Conservation (phyloP, 2,113 vertebrate species). For the Actenoides lindsayi region DNA sequence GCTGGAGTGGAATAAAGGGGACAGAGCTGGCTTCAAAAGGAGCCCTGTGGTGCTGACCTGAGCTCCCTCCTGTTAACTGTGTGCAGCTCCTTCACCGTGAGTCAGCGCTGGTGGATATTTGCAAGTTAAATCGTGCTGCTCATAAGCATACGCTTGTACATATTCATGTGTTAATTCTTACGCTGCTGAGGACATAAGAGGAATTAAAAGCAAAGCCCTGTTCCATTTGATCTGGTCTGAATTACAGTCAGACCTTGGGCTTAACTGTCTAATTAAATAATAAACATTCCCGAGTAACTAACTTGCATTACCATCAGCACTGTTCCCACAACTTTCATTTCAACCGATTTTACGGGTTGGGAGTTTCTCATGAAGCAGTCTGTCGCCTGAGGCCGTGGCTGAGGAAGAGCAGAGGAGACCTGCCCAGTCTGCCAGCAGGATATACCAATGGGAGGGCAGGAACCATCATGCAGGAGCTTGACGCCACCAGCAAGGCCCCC, state of each 20-base stretch:
- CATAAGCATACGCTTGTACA: rapidly evolving
- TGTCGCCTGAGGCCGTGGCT: background rate
- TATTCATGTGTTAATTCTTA: background rate
- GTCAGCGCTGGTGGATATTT: background rate
- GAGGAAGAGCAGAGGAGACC: background rate
- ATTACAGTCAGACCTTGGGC: background rate
- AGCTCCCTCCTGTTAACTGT: background rate
- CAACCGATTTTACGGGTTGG: background rate
- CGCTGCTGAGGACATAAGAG: background rate
- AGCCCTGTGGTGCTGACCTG: background rate
- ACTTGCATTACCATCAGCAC: background rate
- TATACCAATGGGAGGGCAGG: background rate
- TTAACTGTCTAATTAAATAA: background rate
- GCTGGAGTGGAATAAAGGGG: background rate
- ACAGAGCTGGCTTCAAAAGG: background rate
- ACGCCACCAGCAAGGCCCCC: background rate
- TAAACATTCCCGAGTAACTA: background rate
- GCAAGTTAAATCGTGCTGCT: background rate
- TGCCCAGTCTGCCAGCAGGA: background rate
- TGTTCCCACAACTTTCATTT: constrained; percentile 15
- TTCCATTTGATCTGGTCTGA: background rate
- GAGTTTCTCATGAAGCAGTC: background rate
- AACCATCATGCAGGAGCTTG: background rate
- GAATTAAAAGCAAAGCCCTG: background rate
- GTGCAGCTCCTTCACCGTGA: background rate